Evolutionary conservation across 37 sponge, comb jelly and placozoan species (phyloP), one percentile per base, ranked within the genome.

Genomic region (Eunapius fragilis): DNA sequence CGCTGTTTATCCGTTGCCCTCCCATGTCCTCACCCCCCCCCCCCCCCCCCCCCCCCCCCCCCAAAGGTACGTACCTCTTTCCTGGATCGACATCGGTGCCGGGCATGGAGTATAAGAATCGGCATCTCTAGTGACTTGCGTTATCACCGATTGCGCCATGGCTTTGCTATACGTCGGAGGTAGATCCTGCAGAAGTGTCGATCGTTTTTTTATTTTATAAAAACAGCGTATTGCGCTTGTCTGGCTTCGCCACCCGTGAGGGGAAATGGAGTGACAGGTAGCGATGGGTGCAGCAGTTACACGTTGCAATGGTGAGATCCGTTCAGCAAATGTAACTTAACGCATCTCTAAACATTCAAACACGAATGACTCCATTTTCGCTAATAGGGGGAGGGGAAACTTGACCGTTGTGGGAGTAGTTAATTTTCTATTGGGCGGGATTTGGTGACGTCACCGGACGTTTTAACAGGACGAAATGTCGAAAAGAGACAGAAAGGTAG

Each of bases 121-220:
- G 2, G 68, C 81, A 38, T 94, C 95, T 28, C 91, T 78, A 11
- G 92, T 69, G 22, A 91, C 92, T 75, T 91, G 92, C 0, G 92
- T 91, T 37, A 91, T 94, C 27, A 94, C 89, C 37, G 92, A 90
- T 27, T 88, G 85, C n/a, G 89, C 86, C 78, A 82, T 85, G 27
- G 17, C 22, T 1, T 11, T 58, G 58, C 22, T 58, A 19, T 19
- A 9, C 6, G 41, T 3, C 41, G 6, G 41, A 6, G 6, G 41
- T 9, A 41, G 41, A 41, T 41, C 58, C 14, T 58, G 58, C 58
- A 58, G 58, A 58, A 11, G 58, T 58, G 58, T 58, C 58, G 58
- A 58, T 58, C 47, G 47, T 45, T 45, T 45, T 45, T 45, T 45
- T 13, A 19, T 13, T 13, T 17, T 17, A 58, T 1, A 1, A 3